phyloP scores from a whole-genome alignment of 2,888 invertebrate genomes.

The Melinaea marsaeus region DNA sequence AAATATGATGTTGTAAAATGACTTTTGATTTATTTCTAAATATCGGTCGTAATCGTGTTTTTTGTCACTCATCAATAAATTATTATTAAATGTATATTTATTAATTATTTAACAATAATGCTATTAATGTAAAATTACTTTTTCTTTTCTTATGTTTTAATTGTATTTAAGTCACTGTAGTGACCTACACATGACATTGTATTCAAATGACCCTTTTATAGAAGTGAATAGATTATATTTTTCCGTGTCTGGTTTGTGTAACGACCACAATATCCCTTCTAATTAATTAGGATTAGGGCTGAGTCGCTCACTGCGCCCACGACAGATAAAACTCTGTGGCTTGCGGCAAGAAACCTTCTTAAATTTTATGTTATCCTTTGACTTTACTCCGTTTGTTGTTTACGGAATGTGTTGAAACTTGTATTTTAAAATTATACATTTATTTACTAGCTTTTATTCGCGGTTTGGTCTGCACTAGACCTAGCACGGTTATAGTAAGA shows the following conservation, averaged over 20 bases:
- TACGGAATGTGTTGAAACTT: background rate
- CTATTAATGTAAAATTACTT: no score
- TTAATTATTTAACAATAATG: no score
- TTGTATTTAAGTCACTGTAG: slow-evolving; percentile 33
- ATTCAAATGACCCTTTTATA: slow-evolving; percentile 11
- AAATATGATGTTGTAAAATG: background rate
- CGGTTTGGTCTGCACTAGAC: no score
- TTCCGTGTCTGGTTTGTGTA: slow-evolving; percentile 53
- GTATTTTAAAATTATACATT: no score
- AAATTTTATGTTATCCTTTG: slow-evolving; percentile 56
- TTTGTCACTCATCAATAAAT: no score
- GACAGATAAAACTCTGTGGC: slow-evolving; percentile 64
- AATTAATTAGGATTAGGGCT: slow-evolving; percentile 71
- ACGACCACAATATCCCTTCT: slow-evolving; percentile 52
- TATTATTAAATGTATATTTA: no score
- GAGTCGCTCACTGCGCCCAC: slow-evolving; percentile 48
- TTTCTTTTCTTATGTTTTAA: slow-evolving; percentile 26
- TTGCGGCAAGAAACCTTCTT: slow-evolving; percentile 46
- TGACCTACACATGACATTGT: slow-evolving; percentile 26
- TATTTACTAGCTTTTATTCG: no score
- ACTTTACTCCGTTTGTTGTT: slow-evolving; percentile 46
- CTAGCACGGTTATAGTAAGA: no score
- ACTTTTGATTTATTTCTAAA: no score
- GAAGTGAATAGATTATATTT: slow-evolving; percentile 32
- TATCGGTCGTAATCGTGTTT: no score